phyloP scores from a whole-genome alignment of 2,797 vertebrate species.

The Erethizon dorsatum region DNA sequence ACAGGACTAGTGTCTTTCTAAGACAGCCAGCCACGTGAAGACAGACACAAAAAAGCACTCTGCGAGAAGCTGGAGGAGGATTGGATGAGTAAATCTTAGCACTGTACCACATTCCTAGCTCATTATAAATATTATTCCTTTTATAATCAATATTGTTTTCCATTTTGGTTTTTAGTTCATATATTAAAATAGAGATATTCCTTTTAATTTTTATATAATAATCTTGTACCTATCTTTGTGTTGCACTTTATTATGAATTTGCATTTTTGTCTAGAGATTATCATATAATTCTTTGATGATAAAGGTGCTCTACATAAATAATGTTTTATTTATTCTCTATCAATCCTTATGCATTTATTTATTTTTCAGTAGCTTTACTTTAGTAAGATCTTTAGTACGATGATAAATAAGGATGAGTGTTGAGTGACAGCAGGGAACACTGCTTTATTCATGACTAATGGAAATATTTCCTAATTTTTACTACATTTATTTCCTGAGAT shows the following conservation, averaged over 20 bases:
- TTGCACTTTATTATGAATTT: constrained; percentile 1
- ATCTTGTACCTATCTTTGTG: not conserved
- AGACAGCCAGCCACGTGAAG: not conserved
- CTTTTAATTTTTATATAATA: constrained; percentile 24
- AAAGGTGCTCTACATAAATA: not conserved
- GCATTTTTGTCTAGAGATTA: constrained; percentile 13
- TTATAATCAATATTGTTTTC: not conserved
- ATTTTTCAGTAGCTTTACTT: not conserved
- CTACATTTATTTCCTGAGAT: not conserved
- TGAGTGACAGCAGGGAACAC: not conserved
- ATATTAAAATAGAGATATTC: not conserved
- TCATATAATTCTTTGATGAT: not conserved
- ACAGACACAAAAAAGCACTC: not conserved
- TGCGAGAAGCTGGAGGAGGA: not conserved
- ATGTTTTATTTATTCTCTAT: not conserved
- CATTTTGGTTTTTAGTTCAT: not conserved
- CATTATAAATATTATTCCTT: not conserved
- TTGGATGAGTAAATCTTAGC: not conserved
- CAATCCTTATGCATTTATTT: not conserved
- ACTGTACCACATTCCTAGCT: not conserved
- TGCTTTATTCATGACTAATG: not conserved
- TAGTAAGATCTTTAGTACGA: not conserved
- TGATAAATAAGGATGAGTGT: not conserved
- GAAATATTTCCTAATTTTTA: not conserved
- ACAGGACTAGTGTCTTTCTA: not conserved